phyloP scores from a whole-genome alignment of 2,113 vertebrate genomes.

The Microcebus jonahi region DNA sequence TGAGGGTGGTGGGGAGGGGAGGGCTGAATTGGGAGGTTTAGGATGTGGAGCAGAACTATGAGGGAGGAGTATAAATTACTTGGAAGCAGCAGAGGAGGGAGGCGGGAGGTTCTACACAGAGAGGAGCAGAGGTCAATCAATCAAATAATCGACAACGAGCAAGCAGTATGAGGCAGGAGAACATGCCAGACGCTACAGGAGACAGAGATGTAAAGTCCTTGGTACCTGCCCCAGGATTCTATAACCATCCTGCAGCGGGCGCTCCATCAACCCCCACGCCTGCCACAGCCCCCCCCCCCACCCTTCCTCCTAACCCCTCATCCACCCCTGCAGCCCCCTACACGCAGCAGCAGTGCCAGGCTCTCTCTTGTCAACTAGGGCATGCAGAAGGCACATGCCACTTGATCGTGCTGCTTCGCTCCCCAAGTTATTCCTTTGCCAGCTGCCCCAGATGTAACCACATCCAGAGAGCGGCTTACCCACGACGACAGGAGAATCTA shows the following conservation, averaged over 20 bases:
- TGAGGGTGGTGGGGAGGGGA: not conserved
- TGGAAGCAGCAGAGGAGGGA: not conserved
- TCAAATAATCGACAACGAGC: not conserved
- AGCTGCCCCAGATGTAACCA: not conserved
- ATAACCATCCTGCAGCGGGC: not conserved
- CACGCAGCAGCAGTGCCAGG: rapidly evolving
- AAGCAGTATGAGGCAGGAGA: not conserved
- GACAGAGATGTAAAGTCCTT: not conserved
- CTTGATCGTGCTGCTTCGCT: not conserved
- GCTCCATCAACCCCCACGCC: not conserved
- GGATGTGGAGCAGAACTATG: not conserved
- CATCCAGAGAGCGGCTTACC: not conserved
- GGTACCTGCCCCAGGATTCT: not conserved
- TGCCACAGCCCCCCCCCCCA: not conserved
- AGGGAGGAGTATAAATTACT: not conserved
- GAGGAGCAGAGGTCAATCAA: not conserved
- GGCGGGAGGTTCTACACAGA: not conserved
- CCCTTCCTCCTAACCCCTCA: too few relatives aligned
- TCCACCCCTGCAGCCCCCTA: too few relatives aligned
- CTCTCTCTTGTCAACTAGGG: not conserved
- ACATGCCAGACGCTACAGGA: not conserved
- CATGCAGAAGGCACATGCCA: not conserved
- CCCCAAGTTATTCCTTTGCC: not conserved
- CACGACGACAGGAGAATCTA: not conserved
- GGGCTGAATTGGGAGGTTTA: not conserved